Base-by-base conservation (phyloP, 1,140 invertebrate genomes). In the Mizuhopecten yessoensis region DNA sequence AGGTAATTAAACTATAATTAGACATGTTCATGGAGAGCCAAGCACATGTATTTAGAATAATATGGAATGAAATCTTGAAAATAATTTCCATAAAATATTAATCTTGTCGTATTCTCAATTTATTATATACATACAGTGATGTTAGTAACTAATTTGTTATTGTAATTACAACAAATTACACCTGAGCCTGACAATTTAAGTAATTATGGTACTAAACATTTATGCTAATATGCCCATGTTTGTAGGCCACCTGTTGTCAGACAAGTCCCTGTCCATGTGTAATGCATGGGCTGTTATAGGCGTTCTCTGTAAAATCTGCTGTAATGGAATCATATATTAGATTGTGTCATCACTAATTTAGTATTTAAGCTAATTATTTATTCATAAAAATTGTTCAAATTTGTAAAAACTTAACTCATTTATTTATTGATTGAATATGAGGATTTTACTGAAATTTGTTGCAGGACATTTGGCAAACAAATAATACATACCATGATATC, bases 81-180 rank as follows among this genome's bases (percentile, higher is more conserved):
- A 75, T 75, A n/a, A 75, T 75, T 75, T 75, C n/a, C 57, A 75
- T 75, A 75, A 75, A 29, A n/a, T n/a, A 75, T 75, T n/a, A 75
- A 75, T 75, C 57, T 75, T 75, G 57, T 75, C 57, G 5, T 75
- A 75, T 75, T 75, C 57, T 75, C 57, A 75, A 29, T 75, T n/a
- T 75, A 75, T 75, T 5, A 75, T 75, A 75, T 1, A 75, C 11
- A 75, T n/a, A 45, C 42, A 29, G 23, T 75, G n/a, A 5, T 75
- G 57, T 29, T 29, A 75, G n/a, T 75, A 75, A 75, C 9, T 75
- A 75, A 75, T 75, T 75, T 29, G 23, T 75, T 75, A 75, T 75
- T 75, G 57, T 75, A 75, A 75, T 75, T 75, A 75, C n/a, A 75
- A 75, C 57, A 75, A 75, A 75, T 75, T 75, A 75, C n/a, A 75